Base-by-base conservation (phyloP, 2,797 vertebrate genomes). In the Lutjanus campechanus region DNA sequence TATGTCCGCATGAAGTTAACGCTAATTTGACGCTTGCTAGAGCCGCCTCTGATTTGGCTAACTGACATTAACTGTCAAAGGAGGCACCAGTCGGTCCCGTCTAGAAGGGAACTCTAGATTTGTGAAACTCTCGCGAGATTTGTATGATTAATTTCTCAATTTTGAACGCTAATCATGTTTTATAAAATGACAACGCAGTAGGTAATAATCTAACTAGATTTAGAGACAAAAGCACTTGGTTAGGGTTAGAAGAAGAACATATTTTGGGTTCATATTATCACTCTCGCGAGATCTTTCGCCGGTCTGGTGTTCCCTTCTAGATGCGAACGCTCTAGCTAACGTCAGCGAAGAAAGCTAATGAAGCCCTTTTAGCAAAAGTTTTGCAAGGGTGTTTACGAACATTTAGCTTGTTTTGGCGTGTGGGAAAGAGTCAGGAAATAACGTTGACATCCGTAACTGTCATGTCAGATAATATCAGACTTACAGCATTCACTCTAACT, bases 361-460 rank as follows among this genome's bases (percentile, higher is more conserved):
- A 22, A 56, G 59, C 61, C 81, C 74, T 69, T 77, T 43, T 2
- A 2, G 54, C 49, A 49, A 90, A 86, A 88, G 69, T 89, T 92
- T 82, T 1, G 2, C 3, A 4, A 41, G 58, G 56, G 9, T 61
- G 63, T 78, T 25, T 10, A 61, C 15, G 19, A 19, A 55, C n/a
- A 25, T 59, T 60, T 25, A 12, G 22, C 15, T 47, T 0, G 9
- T 79, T 69, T 73, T n/a, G 20, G 15, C 22, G 1, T 11, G 1
- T 0, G 20, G 11, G 15, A 36, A 63, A 19, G 2, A 1, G 8
- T 11, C 1, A 11, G 6, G 9, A 20, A 19, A 25, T 20, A 22
- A 29, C 15, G 41, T 55, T 50, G 10, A 51, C 41, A 8, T 0
- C 36, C 8, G 4, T 40, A 36, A 19, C 50, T 64, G 36, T 62